Evolutionary conservation across 2,888 invertebrate genomes (phyloP).

Genomic region (Rhingia rostrata): DNA sequence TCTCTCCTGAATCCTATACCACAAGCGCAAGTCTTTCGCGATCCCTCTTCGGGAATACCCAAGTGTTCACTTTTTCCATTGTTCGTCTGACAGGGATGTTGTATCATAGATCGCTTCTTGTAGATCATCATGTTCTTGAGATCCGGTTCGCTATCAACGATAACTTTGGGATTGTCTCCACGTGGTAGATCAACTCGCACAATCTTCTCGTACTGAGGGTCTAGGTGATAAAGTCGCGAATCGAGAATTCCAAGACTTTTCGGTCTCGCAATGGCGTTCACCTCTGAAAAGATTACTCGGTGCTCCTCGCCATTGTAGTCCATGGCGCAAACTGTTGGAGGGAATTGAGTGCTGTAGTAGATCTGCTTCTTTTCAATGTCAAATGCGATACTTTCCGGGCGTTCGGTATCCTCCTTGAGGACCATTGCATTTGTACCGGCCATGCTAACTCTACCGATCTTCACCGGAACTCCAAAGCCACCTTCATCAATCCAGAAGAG

Average conservation of each 20-base stretch:
- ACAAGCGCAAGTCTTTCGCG: conserved; percentile 92
- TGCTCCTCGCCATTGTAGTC: conserved; percentile 89
- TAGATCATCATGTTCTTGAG: conserved; percentile 94
- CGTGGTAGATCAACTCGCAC: conserved; percentile 92
- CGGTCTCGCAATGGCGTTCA: conserved; percentile 89
- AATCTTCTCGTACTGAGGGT: conserved; percentile 94
- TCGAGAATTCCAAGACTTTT: conserved; percentile 92
- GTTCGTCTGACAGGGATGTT: conserved; percentile 92
- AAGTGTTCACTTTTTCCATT: conserved; percentile 98
- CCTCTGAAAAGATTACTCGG: conserved; percentile 87
- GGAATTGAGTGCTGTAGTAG: conserved; percentile 93
- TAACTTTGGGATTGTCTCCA: conserved; percentile 89
- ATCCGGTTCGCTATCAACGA: conserved; percentile 93
- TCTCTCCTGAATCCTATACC: conserved; percentile 94
- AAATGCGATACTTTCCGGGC: conserved; percentile 93
- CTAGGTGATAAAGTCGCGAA: conserved; percentile 92
- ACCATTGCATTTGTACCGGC: conserved; percentile 92
- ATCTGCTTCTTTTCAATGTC: conserved; percentile 92
- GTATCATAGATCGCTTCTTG: conserved; percentile 90
- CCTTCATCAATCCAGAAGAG: conserved; percentile 99
- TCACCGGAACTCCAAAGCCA: conserved; percentile 93
- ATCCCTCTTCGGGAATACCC: conserved; percentile 93
- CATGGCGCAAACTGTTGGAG: conserved; percentile 88
- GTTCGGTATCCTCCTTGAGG: conserved; percentile 87
- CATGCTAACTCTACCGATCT: conserved; percentile 96